phyloP scores from a whole-genome alignment of 2,113 vertebrate species.

The Ammodytes dubius region DNA sequence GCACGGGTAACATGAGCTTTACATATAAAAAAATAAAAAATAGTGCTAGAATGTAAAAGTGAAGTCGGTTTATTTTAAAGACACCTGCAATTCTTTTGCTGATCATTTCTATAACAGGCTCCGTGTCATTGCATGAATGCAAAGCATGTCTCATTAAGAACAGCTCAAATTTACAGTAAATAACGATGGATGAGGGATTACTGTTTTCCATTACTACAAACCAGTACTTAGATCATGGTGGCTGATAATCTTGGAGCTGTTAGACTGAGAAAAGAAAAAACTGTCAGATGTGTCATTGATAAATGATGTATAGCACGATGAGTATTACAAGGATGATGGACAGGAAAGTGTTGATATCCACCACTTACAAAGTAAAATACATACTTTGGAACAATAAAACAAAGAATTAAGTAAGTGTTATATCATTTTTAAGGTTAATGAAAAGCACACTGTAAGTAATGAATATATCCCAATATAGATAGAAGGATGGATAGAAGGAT shows the following conservation, averaged over 20 bases:
- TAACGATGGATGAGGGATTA: conserved; percentile 50
- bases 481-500: neutral
- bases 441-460: neutral
- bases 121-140: conserved; percentile 40
- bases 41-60: neutral
- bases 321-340: neutral
- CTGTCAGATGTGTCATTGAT: conserved; percentile 20
- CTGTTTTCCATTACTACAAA: conserved; percentile 54
- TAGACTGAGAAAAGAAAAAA: conserved; percentile 29
- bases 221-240: conserved; percentile 42
- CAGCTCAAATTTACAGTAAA: conserved; percentile 48
- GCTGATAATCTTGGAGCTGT: conserved; percentile 35
- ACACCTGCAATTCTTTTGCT: conserved; percentile 11
- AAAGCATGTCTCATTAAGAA: conserved; percentile 62
- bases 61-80: neutral
- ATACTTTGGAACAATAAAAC: neutral
- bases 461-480: neutral
- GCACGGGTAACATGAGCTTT: neutral
- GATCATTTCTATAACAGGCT: conserved; percentile 64
- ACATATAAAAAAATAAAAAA: too few species aligned
- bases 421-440: neutral
- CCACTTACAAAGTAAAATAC: neutral
- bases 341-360: neutral
- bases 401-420: neutral
- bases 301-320: conserved; percentile 17